Base-by-base conservation (phyloP, 2,888 invertebrate species). In the Phengaris alcon region DNA sequence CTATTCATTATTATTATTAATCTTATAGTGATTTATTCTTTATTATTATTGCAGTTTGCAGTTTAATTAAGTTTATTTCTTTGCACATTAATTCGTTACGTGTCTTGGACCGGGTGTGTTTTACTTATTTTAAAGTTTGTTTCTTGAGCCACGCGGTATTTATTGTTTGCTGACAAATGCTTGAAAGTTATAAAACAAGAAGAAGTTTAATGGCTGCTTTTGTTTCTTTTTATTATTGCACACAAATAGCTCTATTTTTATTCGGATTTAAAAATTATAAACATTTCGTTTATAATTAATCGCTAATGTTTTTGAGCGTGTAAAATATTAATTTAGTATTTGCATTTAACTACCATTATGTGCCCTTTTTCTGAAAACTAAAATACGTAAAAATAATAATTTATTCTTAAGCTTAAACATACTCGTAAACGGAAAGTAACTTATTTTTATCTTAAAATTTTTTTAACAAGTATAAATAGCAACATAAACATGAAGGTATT, bases 121-220 rank as follows among this genome's bases (percentile, higher is more conserved):
- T 68, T 48, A 74, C 52, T 15, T 70, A 52, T 13, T 75, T 70
- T 51, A 75, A 75, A 22, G 7, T 46, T 75, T n/a, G 22, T 54
- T 74, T 15, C 10, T 64, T 10, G n/a, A 51, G 70, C 12, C n/a
- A 57, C 35, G 69, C 57, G 51, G 48, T 35, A 44, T 59, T n/a
- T 55, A 48, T 55, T 74, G 12, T 68, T 64, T 64, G 15, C 22
- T 35, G 22, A 52, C 52, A 52, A 9, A 3, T 59, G 15, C 48
- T 69, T 48, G 8, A 70, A 70, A 52, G 48, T 35, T 35, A 12
- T 64, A 12, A 6, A 3, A 64, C 12, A 55, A 55, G 8, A 12
- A n/a, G 10, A 64, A 64, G 13, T 64, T 59, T 5, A 64, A 64
- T 64, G 13, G 2, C 44, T 12, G 9, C 6, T 59, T 22, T 8